A percentile compares a stretch with the other conserved stretches of the same genome.
Conservation (phyloP, 2,888 invertebrate genomes). For the Acleris holmiana region DNA sequence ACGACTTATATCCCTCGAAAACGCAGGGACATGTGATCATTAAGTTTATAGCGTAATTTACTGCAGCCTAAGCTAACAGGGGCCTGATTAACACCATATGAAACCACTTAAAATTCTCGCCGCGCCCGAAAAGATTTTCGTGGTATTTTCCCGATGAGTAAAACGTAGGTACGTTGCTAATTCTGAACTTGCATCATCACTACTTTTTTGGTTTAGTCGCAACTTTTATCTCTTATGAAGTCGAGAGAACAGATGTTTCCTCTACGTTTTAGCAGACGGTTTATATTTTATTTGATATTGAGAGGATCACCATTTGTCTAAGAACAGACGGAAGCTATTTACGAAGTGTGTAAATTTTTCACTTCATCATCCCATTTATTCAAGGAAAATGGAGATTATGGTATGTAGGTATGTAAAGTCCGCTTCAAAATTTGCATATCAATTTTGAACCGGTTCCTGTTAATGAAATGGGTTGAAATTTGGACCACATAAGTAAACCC, state of each 20-base stretch:
- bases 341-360: conserved; percentile 49
- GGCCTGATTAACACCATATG: conserved; percentile 32
- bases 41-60: conserved; percentile 3
- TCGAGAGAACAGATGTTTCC: conserved; percentile 59
- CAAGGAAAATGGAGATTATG: conserved; percentile 22
- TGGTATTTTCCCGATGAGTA: conserved; percentile 27
- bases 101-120: conserved; percentile 22
- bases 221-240: conserved; percentile 42
- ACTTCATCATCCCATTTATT: conserved; percentile 46
- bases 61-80: conserved; percentile 12
- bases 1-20: conserved; percentile 1
- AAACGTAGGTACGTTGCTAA: conserved; percentile 23
- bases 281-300: conserved; percentile 47
- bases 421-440: too few species aligned
- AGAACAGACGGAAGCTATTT: conserved; percentile 55
- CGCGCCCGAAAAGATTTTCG: conserved; percentile 16
- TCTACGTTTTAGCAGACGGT: conserved; percentile 53
- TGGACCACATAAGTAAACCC: too few species aligned
- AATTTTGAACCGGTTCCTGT: too few species aligned
- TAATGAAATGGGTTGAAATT: too few species aligned
- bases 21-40: conserved; percentile 5
- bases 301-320: conserved; percentile 52
- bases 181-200: conserved; percentile 27
- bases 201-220: conserved; percentile 26
- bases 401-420: too few species aligned